Evolutionary conservation across 2,797 vertebrate species (phyloP).

Genomic region (Sparidentex hasta): DNA sequence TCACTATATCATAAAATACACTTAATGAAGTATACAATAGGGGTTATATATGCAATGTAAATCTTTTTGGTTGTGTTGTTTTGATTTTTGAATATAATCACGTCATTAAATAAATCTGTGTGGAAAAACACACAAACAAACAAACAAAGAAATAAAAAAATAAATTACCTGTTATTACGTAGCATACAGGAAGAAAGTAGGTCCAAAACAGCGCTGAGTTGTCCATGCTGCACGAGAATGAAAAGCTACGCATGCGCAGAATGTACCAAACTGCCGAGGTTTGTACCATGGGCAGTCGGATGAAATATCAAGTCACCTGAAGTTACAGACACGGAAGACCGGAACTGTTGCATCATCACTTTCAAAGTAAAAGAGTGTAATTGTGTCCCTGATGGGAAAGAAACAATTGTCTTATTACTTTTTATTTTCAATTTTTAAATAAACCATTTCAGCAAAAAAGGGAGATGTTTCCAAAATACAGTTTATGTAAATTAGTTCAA

Average conservation of each 20-base stretch:
- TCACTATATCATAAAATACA: too few relatives aligned
- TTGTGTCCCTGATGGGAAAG: background rate
- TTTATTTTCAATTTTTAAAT: background rate
- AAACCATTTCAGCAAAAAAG: too few relatives aligned
- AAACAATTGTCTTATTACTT: background rate
- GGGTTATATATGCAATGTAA: background rate
- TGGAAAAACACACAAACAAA: too few relatives aligned
- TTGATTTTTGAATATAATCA: background rate
- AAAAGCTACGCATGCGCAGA: conserved; percentile 74
- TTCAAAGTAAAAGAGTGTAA: conserved; percentile 51
- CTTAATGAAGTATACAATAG: too few relatives aligned
- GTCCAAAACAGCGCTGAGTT: background rate
- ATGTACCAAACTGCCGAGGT: conserved; percentile 40
- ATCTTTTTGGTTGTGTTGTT: background rate
- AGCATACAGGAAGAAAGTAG: too few relatives aligned
- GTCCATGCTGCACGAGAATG: conserved; percentile 47
- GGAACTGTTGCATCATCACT: background rate
- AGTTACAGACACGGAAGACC: background rate
- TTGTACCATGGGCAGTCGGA: conserved; percentile 56
- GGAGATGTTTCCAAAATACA: too few relatives aligned
- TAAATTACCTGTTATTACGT: background rate
- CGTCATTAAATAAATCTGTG: background rate
- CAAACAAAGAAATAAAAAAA: too few relatives aligned
- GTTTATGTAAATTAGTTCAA: too few relatives aligned
- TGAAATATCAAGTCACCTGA: conserved; percentile 27